phyloP scores from a whole-genome alignment of 1,140 invertebrate species.

The Macrotrachela quadricornifera region DNA sequence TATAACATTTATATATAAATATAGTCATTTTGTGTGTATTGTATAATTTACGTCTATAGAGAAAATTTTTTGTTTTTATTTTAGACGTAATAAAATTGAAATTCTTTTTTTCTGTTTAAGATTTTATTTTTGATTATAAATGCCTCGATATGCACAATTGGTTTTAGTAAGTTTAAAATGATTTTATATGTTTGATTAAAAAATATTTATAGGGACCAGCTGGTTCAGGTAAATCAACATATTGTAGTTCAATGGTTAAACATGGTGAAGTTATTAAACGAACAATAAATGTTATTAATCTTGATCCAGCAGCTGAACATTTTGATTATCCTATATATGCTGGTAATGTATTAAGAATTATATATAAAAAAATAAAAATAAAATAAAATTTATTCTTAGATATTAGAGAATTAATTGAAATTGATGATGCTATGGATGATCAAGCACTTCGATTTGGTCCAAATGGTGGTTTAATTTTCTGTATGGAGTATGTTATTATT shows the following conservation, averaged over 20 bases:
- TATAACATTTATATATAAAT: too few relatives aligned
- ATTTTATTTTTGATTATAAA: slow-evolving; percentile 6
- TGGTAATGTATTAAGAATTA: not conserved
- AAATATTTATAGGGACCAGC: not conserved
- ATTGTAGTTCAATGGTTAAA: slow-evolving; percentile 65
- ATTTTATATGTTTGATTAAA: slow-evolving; percentile 55
- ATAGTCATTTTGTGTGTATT: too few relatives aligned
- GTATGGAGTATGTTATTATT: slow-evolving; percentile 55
- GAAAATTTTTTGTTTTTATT: too few relatives aligned
- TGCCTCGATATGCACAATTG: slow-evolving; percentile 58
- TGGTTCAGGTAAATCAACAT: slow-evolving; percentile 49
- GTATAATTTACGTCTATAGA: too few relatives aligned
- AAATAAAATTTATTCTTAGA: slow-evolving; percentile 31
- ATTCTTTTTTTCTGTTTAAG: not conserved
- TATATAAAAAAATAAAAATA: slow-evolving; percentile 11
- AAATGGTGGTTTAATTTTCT: slow-evolving; percentile 87
- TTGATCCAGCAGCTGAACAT: slow-evolving; percentile 88
- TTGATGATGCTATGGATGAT: slow-evolving; percentile 92
- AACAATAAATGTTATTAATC: slow-evolving; percentile 64
- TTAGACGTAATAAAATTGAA: too few relatives aligned
- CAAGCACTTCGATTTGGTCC: slow-evolving; percentile 79
- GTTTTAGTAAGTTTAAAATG: slow-evolving; percentile 87
- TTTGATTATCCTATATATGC: slow-evolving; percentile 69
- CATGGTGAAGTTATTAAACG: slow-evolving; percentile 53
- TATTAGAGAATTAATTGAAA: slow-evolving; percentile 70